phyloP scores from a whole-genome alignment of 2,888 invertebrate species.

The Schizotus pectinicornis region DNA sequence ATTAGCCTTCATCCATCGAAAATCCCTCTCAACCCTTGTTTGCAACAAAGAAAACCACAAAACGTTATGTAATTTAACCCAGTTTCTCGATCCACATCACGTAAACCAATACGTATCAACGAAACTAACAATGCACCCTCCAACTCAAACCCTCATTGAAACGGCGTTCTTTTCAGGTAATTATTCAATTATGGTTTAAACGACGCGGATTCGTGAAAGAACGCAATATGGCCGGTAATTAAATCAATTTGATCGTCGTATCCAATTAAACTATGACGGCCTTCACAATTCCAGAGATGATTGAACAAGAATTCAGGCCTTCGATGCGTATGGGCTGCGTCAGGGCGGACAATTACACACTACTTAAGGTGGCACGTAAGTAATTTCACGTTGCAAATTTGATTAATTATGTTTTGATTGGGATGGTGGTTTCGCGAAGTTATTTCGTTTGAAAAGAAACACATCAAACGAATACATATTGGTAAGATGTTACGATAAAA shows the following conservation, averaged over 20 bases:
- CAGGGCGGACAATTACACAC: constrained; percentile 22
- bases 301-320: constrained; percentile 14
- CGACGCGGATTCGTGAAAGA: no score
- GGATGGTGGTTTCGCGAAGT: constrained; percentile 14
- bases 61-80: constrained; percentile 19
- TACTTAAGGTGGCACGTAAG: constrained; percentile 18
- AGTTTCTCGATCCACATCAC: constrained; percentile 15
- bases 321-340: constrained; percentile 15
- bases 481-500: no score
- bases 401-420: constrained; percentile 29
- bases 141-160: constrained; percentile 16
- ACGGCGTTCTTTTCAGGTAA: constrained; percentile 1
- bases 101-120: constrained; percentile 28
- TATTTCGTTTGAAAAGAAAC: background rate
- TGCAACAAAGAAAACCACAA: constrained; percentile 16
- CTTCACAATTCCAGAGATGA: constrained; percentile 22
- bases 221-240: background rate
- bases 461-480: no score
- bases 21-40: background rate
- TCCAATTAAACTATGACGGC: constrained; percentile 16
- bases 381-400: constrained; percentile 28
- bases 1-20: background rate
- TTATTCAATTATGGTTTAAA: constrained; percentile 1
- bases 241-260: background rate
- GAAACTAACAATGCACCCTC: constrained; percentile 17